Conservation (phyloP, 2,888 invertebrate genomes). For the Tetrapedia diversipes region DNA sequence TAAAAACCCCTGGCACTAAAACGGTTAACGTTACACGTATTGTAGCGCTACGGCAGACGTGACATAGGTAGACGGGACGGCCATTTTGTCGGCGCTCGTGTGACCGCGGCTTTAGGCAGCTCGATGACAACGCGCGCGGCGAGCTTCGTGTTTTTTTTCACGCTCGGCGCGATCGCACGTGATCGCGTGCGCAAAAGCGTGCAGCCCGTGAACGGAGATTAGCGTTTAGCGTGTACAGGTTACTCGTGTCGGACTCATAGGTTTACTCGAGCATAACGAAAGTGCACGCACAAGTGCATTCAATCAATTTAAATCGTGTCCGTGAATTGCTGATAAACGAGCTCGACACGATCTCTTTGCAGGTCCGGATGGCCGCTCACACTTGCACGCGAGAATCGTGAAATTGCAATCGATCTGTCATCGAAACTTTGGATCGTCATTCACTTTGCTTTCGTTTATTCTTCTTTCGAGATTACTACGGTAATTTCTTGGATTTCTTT, state of each 20-base stretch:
- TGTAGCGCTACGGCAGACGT: no score
- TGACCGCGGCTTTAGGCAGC: no score
- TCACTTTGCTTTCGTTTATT: no score
- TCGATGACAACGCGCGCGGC: slow-evolving; percentile 4
- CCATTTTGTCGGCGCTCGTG: no score
- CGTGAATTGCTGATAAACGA: slow-evolving; percentile 54
- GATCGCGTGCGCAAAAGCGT: slow-evolving; percentile 46
- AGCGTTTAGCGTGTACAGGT: slow-evolving; percentile 44
- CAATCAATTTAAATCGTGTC: slow-evolving; percentile 61
- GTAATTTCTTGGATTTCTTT: no score
- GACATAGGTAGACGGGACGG: no score
- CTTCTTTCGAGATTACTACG: no score
- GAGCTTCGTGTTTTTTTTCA: slow-evolving; percentile 39
- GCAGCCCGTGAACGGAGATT: slow-evolving; percentile 51
- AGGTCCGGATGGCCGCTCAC: not conserved
- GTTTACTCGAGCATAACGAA: slow-evolving; percentile 66
- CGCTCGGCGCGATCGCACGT: slow-evolving; percentile 38
- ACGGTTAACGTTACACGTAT: no score
- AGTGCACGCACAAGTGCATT: slow-evolving; percentile 58
- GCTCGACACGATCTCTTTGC: slow-evolving; percentile 25
- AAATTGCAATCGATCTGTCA: slow-evolving; percentile 22
- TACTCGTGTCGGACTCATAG: slow-evolving; percentile 49
- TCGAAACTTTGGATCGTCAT: not conserved
- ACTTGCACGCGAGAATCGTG: not conserved
- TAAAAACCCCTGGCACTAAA: no score